Evolutionary conservation across 2,888 invertebrate species (phyloP), one percentile per base, ranked within the genome.

Genomic region (Tenthredo scrophulariae): DNA sequence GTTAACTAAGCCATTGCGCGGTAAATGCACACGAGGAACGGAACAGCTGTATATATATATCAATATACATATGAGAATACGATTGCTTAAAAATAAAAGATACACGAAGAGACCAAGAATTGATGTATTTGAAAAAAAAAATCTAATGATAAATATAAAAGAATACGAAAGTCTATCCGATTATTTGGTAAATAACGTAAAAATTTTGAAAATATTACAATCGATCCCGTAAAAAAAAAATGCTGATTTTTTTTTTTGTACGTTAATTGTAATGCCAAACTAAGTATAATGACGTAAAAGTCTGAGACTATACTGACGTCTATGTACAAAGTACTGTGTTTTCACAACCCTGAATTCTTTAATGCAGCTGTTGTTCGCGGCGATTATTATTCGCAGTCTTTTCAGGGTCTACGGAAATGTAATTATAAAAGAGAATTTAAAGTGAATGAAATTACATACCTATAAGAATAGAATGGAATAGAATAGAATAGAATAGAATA

Each of bases 1-100:
- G 40, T 43, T 46, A 43, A 43, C 58, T 80, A 62, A 43, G 50
- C 54, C 37, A 15, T 37, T 80, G 43, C 40, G 72, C 72, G 40
- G 22, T 15, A 72, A 72, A 22, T 72, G 43, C 43, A 72, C 67
- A 72, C 67, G 15, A 54, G 29, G 29, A 77, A 54, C 22, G 26
- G 10, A n/a, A 79, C 40, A 79, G 54, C 79, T 79, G 33, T 58
- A 77, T 46, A 50, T 77, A 50, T 50, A n/a, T 43, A 22, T 22
- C 18, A 70, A 26, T 70, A n/a, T 70, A 18, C 70, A 33, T 70
- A 37, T 67, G 7, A 67, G 33, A 33, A 67, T 67, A 26, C 67
- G 67, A 26, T 67, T 67, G 67, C 13, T 33, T 26, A 22, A 26
- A 62, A 62, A 26, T 2, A 22, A 26, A 5, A 26, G 4, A 62